Evolutionary conservation across 2,113 vertebrate species (phyloP).

Genomic region (Leucoraja erinaceus): DNA sequence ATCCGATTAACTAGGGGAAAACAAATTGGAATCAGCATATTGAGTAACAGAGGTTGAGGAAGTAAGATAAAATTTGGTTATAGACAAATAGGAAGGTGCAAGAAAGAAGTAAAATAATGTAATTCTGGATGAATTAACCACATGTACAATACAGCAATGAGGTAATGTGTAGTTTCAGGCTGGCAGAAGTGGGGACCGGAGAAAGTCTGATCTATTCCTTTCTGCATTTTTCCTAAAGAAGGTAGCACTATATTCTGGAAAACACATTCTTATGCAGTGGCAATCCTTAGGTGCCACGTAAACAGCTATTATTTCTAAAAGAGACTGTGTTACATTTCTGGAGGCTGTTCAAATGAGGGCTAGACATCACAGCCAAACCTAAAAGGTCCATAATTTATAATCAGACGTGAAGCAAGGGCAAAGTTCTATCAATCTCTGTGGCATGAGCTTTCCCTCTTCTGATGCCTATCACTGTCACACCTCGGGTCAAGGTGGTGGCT

Average conservation of each 20-base stretch:
- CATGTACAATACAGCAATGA: not conserved
- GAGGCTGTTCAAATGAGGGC: not conserved
- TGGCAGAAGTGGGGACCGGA: not conserved
- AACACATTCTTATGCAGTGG: not conserved
- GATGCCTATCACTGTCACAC: too few species aligned
- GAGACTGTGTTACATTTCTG: not conserved
- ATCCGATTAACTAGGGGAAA: not conserved
- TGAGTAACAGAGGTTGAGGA: not conserved
- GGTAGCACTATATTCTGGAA: not conserved
- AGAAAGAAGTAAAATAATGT: not conserved
- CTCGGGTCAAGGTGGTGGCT: too few species aligned
- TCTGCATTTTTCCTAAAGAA: not conserved
- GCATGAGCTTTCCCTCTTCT: too few species aligned
- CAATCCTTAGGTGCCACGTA: not conserved
- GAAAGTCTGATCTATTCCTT: not conserved
- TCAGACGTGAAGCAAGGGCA: too few species aligned
- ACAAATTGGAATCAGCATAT: not conserved
- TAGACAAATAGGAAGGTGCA: not conserved
- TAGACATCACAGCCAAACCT: not conserved
- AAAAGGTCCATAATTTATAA: too few species aligned
- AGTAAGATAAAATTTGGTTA: not conserved
- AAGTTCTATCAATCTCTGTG: too few species aligned
- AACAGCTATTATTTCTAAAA: not conserved
- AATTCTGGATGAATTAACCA: not conserved
- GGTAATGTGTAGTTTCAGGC: not conserved